Evolutionary conservation across 2,113 vertebrate species (phyloP).

Genomic region (Poeciliopsis prolifica): DNA sequence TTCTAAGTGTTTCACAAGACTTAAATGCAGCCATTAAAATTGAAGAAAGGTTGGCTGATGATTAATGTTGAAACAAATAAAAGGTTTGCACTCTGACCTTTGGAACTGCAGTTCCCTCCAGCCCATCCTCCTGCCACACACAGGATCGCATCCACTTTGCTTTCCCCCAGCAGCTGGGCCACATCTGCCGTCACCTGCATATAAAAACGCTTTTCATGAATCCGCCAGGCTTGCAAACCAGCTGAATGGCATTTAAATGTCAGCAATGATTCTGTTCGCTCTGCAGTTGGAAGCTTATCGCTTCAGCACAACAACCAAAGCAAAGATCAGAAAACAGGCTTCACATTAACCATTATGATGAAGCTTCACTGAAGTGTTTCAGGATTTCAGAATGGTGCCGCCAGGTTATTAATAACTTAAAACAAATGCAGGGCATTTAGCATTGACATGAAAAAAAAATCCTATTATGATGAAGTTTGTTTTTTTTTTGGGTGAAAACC

Average conservation of each 20-base stretch:
- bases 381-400: not conserved
- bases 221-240: not conserved
- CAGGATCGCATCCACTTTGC: constrained; percentile 93
- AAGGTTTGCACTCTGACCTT: constrained; percentile 79
- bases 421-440: no score
- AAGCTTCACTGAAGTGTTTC: not conserved
- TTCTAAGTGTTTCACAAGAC: not conserved
- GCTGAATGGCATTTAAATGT: constrained; percentile 13
- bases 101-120: constrained; percentile 91
- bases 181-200: constrained; percentile 90
- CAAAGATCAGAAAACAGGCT: not conserved
- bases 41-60: constrained; percentile 20
- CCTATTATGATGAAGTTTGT: no score
- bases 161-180: constrained; percentile 85
- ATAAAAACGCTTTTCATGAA: constrained; percentile 13
- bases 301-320: constrained; percentile 5
- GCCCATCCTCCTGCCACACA: constrained; percentile 98
- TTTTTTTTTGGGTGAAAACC: no score
- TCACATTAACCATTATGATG: not conserved
- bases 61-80: constrained; percentile 49
- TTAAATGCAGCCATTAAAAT: not conserved
- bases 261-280: not conserved
- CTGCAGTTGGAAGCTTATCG: constrained; percentile 12
- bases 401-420: not conserved
- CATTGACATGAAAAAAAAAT: no score